Evolutionary conservation across 2,888 invertebrate genomes (phyloP).

Genomic region (Caprella mutica): DNA sequence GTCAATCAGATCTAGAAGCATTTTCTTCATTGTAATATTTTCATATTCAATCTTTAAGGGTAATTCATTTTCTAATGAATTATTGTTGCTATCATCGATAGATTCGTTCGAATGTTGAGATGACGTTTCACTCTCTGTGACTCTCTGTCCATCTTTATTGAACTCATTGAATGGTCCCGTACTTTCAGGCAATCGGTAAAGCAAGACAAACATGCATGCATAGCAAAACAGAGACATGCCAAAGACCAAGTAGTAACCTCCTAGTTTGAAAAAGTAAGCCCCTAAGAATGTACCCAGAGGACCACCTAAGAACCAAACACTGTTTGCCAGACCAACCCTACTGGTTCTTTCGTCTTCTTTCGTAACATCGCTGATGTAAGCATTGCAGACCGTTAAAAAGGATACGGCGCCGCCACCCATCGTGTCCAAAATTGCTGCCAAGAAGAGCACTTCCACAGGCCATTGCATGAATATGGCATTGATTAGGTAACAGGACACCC

Average conservation of each 20-base stretch:
- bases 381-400: conserved; percentile 28
- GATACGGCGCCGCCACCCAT: conserved; percentile 30
- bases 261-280: conserved; percentile 20
- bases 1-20: conserved; percentile 24
- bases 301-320: conserved; percentile 30
- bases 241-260: conserved; percentile 25
- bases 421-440: conserved; percentile 25
- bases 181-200: conserved; percentile 22
- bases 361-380: conserved; percentile 30
- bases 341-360: conserved; percentile 22
- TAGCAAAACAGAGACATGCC: conserved; percentile 13
- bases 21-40: conserved; percentile 10
- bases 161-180: conserved; percentile 20
- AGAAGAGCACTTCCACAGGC: conserved; percentile 24
- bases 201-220: conserved; percentile 1
- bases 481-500: conserved; percentile 34
- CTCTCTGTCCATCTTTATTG: background rate
- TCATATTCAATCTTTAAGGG: too few species aligned
- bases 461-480: conserved; percentile 14
- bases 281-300: conserved; percentile 29
- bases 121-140: background rate
- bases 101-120: too few species aligned
- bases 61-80: too few species aligned
- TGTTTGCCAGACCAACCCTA: conserved; percentile 27
- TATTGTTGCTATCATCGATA: too few species aligned